Evolutionary conservation across 2,113 vertebrate species (phyloP), one percentile per base, ranked within the genome.

Genomic region (Cebidichthys violaceus): DNA sequence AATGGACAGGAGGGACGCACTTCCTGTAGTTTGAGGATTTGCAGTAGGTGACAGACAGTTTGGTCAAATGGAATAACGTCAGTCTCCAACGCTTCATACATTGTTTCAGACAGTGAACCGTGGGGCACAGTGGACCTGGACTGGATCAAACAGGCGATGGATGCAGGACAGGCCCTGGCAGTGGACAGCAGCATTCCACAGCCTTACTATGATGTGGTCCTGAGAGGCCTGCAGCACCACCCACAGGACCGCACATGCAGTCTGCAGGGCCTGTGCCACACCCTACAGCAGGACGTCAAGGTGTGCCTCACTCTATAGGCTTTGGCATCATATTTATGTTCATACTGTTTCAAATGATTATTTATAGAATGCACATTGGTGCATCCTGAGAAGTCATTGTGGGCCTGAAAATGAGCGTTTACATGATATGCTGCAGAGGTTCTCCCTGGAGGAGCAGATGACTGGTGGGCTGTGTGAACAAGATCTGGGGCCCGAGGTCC

Each of bases 121-220:
- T 95, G 95, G 95, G 92, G 88, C 41, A 81, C 77, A 17, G 75
- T 80, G 81, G 84, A 91, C 22, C 92, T 87, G 1, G 57, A n/a
- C 4, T 33, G 75, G 27, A 92, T 96, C 72, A 92, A 88, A 81
- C 88, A 89, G 73, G 86, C 68, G 11, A 76, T 95, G 75, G 89
- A 94, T 24, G 78, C 86, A 17, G 94, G 94, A 1, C 80, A 90
- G 66, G 82, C 83, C 45, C 93, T 93, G 0, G n/a, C 62, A 11
- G 77, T 85, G 15, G 88, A 95, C n/a, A 72, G 85, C 33, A 64
- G 72, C 5, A 83, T 95, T 7, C 94, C 93, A 9, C 79, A 79
- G 41, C 91, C 93, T 8, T 95, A 93, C 77, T 92, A 90, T 59
- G 70, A 89, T 70, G 77, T 94, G 66, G 81, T 96, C 60, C 74